These are phyloP conservation scores for Nansenia antarctica DNA, from an alignment of 2,113 vertebrate species.

Conservation along the genomic window DNA sequence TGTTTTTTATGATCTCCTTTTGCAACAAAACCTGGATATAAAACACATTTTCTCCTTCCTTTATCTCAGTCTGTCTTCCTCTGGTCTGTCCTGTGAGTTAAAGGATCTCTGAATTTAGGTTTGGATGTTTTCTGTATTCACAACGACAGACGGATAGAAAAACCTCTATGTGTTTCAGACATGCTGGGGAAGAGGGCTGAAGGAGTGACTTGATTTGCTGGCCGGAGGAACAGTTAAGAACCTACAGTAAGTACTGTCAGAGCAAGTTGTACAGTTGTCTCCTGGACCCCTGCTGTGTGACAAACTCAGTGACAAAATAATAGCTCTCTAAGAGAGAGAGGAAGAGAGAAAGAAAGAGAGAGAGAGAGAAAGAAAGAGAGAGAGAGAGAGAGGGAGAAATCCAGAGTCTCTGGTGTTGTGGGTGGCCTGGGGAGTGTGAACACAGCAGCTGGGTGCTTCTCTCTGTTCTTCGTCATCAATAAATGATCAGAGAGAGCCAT, in stretches of 20 bases:
- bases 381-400: constrained; percentile 48
- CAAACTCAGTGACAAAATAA: constrained; percentile 49
- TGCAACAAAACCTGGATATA: neutral
- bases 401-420: constrained; percentile 65
- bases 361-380: constrained; percentile 41
- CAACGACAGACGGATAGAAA: no score
- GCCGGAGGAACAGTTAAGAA: neutral
- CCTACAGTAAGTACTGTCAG: neutral
- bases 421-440: constrained; percentile 72
- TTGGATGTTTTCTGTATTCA: neutral
- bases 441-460: constrained; percentile 82
- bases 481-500: constrained; percentile 89
- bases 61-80: neutral
- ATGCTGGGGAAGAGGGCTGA: neutral
- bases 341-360: neutral
- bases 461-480: constrained; percentile 88
- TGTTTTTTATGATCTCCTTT: neutral
- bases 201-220: neutral
- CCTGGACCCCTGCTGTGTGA: constrained; percentile 41
- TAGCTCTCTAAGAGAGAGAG: neutral
- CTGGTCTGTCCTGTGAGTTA: no score
- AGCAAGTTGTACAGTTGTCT: neutral
- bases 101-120: neutral
- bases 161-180: neutral
- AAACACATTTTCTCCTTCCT: neutral